phyloP scores from a whole-genome alignment of 2,888 invertebrate genomes.

The Mamestra brassicae region DNA sequence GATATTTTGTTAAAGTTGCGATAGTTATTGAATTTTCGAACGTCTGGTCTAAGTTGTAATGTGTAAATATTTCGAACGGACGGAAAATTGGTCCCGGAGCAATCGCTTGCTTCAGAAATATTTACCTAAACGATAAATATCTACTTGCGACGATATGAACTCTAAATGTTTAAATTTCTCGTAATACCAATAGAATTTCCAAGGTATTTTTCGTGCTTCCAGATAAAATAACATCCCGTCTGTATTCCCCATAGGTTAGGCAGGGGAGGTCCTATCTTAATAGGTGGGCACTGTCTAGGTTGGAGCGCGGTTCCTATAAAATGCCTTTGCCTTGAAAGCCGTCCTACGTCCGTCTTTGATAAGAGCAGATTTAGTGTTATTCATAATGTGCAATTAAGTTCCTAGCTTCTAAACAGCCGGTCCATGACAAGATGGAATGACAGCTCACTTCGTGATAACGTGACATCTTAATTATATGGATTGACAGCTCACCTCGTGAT shows the following conservation, averaged over 20 bases:
- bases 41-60: slow-evolving; percentile 31
- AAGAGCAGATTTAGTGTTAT: too few species aligned
- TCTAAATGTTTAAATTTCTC: slow-evolving; percentile 13
- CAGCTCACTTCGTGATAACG: too few species aligned
- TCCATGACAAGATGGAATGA: too few species aligned
- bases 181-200: slow-evolving; percentile 3
- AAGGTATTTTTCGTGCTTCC: slow-evolving; percentile 15
- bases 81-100: slow-evolving; percentile 36
- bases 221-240: slow-evolving; percentile 6
- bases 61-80: slow-evolving; percentile 42
- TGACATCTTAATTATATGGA: too few species aligned
- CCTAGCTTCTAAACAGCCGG: too few species aligned
- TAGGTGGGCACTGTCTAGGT: too few species aligned
- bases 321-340: too few species aligned
- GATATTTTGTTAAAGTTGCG: slow-evolving; percentile 70
- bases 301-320: too few species aligned
- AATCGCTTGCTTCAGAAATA: slow-evolving; percentile 18
- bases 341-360: too few species aligned
- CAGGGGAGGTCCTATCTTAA: not conserved
- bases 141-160: slow-evolving; percentile 5
- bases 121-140: slow-evolving; percentile 36
- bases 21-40: slow-evolving; percentile 70
- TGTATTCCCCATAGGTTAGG: not conserved
- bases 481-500: too few species aligned
- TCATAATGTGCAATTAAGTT: too few species aligned